Base-by-base conservation (phyloP, 2,888 invertebrate species). In the Tubulanus polymorphus region DNA sequence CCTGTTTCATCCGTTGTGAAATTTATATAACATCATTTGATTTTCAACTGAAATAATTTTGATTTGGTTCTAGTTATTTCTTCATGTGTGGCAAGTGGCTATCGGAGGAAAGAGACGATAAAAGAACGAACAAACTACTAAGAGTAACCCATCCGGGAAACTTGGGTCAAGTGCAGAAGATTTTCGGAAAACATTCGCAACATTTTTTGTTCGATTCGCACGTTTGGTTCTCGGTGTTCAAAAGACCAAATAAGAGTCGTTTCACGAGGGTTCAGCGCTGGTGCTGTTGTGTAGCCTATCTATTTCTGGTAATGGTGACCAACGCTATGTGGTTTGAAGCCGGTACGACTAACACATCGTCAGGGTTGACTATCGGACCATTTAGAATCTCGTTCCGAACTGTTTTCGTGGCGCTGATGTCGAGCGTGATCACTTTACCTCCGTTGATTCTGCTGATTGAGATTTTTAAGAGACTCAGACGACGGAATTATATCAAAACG, bases 261-360 rank as follows among this genome's bases (percentile, higher is more conserved):
- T 67, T 66, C 50, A 63, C 66, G 3, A 55, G 68, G 49, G 63
- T 67, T 20, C 67, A 68, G 50, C 55, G 67, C 1, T 55, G 64
- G 15, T 59, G 61, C 48, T 61, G 60, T 20, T 54, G 63, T 23
- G 53, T 61, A 2, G 63, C 65, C 0, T 49, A 64, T 18, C 47
- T 68, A 10, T 68, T 60, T 53, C 57, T 68, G 23, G 56, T 62
- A 5, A 67, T 67, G 63, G 53, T 67, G 8, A 50, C 63, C 20
- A 66, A 63, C 48, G 68, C 68, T 23, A 68, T 68, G 66, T 68
- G 60, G 54, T 68, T 60, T 46, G 48, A 53, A 12, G 54, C 53
- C 25, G 54, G 54, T 12, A 54, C 59, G 20, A 37, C 57, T 10
- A 37, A 28, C 35, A 37, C 37, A 1, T 18, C 30, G 10, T 37